Base-by-base conservation (phyloP, 2,113 vertebrate species). In the Microtus richardsoni region DNA sequence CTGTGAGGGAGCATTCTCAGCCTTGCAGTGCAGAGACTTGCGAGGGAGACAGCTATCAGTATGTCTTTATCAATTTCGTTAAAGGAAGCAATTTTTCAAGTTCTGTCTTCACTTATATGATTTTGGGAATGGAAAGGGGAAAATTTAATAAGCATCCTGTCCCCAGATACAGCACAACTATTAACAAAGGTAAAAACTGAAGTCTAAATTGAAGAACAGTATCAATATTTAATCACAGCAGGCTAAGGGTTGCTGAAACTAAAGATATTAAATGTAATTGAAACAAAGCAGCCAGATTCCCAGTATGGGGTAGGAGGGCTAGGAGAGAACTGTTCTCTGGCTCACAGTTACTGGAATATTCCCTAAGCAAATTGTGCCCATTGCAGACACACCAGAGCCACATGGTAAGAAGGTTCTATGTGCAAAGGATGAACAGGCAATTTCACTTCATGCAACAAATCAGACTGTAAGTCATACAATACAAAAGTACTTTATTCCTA, bases 221-320 rank as follows among this genome's bases (percentile, higher is more conserved):
- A 97, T 98, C 97, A 97, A 96, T 97, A 96, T 97, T 98, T 98
- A 97, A 98, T 96, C 92, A 93, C 75, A 94, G 87, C 80, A 89
- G 97, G 91, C 39, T 62, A 97, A 92, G 71, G 88, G 93, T 94
- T 97, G 5, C 94, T 1, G 96, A 98, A 97, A 90, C 94, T 97
- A 96, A 88, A 5, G 41, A 94, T 95, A 96, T 97, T 97, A 98
- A 98, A 97, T 95, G 95, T 96, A 98, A 97, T 85, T 97, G 96
- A 98, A 97, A 97, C 94, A 97, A 97, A 98, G 66, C 87, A 91
- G 95, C 91, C 83, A 2, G 74, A 93, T 96, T 98, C 87, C 95
- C 54, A 71, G 0, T 0, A 11, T 17, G 33, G 14, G 49, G 17
- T 73, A 6, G 11, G 5, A 64, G 49, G 68, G 68, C 36, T 94